Conservation (phyloP, 2,113 vertebrate species). For the Corythoichthys haematopterus region DNA sequence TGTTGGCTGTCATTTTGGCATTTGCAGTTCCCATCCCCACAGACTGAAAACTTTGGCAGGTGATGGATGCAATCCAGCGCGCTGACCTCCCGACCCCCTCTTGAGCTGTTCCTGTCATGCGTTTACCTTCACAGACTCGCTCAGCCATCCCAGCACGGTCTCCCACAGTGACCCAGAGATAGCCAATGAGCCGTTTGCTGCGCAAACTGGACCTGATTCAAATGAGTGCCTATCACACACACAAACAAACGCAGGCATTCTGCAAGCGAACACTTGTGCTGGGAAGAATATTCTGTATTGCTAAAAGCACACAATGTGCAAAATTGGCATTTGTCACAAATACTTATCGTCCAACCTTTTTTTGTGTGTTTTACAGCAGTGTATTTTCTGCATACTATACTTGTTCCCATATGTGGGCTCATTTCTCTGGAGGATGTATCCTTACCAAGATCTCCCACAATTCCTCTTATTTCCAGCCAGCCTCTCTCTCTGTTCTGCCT, state of each 20-base stretch:
- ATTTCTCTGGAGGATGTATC: not conserved
- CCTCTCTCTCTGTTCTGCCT: constrained; percentile 10
- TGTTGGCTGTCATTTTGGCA: not conserved
- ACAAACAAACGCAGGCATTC: constrained; percentile 14
- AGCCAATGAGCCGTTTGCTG: constrained; percentile 38
- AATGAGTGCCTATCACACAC: constrained; percentile 30
- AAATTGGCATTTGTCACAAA: not conserved
- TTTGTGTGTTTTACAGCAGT: not conserved
- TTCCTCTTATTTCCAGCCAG: constrained; percentile 22
- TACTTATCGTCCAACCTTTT: not conserved
- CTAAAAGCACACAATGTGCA: not conserved
- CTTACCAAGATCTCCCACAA: constrained; percentile 8
- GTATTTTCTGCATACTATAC: constrained; percentile 5
- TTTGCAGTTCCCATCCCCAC: not conserved
- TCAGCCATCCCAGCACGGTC: constrained; percentile 31
- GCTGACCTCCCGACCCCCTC: constrained; percentile 40
- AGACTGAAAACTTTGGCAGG: constrained; percentile 3
- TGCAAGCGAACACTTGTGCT: constrained; percentile 12
- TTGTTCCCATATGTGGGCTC: constrained; percentile 13
- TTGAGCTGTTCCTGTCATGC: constrained; percentile 38
- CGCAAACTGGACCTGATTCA: constrained; percentile 52
- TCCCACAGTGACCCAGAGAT: constrained; percentile 40
- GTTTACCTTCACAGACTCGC: constrained; percentile 53
- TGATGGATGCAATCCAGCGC: constrained; percentile 15
- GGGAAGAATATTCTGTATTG: constrained; percentile 34